Evolutionary conservation across 2,113 vertebrate genomes (phyloP).

Genomic region (Callionymus lyra): DNA sequence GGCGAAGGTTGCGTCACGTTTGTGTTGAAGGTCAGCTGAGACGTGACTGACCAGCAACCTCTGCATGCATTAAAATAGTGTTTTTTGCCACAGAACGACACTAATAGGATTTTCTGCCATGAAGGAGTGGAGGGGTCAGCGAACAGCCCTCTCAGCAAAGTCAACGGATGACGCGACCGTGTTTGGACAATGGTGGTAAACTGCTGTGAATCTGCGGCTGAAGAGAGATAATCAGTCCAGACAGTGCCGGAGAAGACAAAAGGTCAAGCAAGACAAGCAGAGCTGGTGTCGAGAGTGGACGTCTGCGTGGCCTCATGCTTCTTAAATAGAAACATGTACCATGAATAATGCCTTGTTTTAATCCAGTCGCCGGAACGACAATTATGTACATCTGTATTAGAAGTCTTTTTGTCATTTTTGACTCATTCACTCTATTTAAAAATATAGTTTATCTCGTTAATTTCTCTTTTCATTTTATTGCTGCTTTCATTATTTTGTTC

Average conservation of each 20-base stretch:
- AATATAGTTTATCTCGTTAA: no score
- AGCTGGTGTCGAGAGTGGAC: conserved; percentile 20
- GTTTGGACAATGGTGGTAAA: conserved; percentile 19
- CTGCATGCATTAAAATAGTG: no score
- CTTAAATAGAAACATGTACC: no score
- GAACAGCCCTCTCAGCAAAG: no score
- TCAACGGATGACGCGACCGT: conserved; percentile 14
- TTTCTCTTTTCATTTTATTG: no score
- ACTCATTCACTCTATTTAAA: no score
- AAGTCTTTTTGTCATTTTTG: no score
- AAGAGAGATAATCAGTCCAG: conserved; percentile 42
- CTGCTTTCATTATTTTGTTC: no score
- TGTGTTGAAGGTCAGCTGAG: conserved; percentile 50
- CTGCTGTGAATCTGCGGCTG: conserved; percentile 20
- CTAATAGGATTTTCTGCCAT: conserved; percentile 4
- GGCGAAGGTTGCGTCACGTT: conserved; percentile 2
- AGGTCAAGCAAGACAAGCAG: conserved; percentile 48
- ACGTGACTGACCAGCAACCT: conserved; percentile 17
- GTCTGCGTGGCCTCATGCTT: conserved; percentile 28
- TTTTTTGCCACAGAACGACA: no score
- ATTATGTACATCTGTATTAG: no score
- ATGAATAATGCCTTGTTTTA: no score
- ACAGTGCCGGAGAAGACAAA: conserved; percentile 40
- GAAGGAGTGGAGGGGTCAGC: conserved; percentile 6
- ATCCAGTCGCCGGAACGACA: no score